Evolutionary conservation across 1,140 invertebrate species (phyloP), one percentile per base, ranked within the genome.

Genomic region (Amyelois transitella): DNA sequence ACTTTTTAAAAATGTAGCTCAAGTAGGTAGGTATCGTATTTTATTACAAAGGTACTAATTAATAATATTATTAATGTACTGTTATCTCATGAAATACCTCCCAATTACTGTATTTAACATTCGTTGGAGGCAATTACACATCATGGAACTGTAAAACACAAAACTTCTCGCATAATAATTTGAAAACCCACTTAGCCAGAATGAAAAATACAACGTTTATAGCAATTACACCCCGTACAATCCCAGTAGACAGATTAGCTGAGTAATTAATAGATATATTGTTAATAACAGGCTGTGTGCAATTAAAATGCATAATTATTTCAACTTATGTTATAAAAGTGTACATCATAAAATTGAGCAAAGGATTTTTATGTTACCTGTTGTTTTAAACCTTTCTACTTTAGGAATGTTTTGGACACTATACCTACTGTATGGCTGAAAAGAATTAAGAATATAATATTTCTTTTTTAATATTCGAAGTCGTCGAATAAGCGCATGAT

Each of bases 21-120:
- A 38, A 38, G 32, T 10, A 28, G 25, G 12, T 10, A 28, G 25
- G 17, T 8, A 8, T 12, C 32, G n/a, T 38, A 38, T 38, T 14
- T 8, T 38, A 38, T 38, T 38, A 38, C 32, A 38, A 38, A 38
- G 17, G 32, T 38, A 38, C 49, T 59, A 55, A 63, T 60, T 62
- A 67, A 68, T 69, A 69, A 70, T 50, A 71, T 71, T 63, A 56
- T 59, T 63, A 67, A 61, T 59, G 53, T 69, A 67, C 68, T 66
- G 58, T 81, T 78, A 81, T 78, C 70, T 81, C 64, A 75, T 64
- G 69, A 76, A 70, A 67, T 68, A 69, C 67, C 62, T 80, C 62
- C 75, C 81, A 81, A 78, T 83, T 83, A 84, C 72, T 63, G 75
- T 72, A 72, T 72, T 77, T 75, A 79, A 83, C 78, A 78, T 86